These are phyloP conservation scores for Euphonia xanthogaster DNA, from an alignment of 2,797 vertebrate genomes.

Conservation along the genomic window DNA sequence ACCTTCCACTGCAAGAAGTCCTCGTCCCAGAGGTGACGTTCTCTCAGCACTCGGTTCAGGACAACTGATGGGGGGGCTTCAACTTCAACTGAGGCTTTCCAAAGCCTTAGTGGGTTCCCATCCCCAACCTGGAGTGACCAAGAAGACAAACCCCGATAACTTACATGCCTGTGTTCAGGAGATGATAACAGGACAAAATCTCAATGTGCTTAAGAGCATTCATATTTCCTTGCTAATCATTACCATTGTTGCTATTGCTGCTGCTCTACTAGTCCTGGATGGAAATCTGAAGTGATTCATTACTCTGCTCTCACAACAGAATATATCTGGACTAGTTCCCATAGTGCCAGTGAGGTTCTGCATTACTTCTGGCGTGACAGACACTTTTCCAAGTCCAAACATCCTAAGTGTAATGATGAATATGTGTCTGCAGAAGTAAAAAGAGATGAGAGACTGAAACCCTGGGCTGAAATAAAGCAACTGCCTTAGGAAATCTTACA, in stretches of 20 bases:
- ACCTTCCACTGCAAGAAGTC: constrained; percentile 97
- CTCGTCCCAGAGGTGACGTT: constrained; percentile 96
- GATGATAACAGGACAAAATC: not conserved
- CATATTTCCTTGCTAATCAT: not conserved
- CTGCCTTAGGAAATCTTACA: not conserved
- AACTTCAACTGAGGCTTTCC: constrained; percentile 93
- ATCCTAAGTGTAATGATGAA: not conserved
- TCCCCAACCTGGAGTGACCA: constrained; percentile 86
- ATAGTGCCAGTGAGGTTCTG: not conserved
- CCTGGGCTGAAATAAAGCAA: not conserved
- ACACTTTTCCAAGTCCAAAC: not conserved
- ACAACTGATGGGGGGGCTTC: constrained; percentile 94
- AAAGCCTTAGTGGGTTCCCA: constrained; percentile 88
- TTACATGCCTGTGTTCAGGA: not conserved
- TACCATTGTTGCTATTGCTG: not conserved
- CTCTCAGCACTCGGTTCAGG: constrained; percentile 91
- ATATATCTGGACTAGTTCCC: not conserved
- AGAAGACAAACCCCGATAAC: not conserved
- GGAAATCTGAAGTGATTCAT: not conserved
- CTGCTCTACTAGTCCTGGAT: not conserved
- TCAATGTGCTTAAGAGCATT: not conserved
- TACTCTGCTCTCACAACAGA: not conserved
- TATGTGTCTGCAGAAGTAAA: not conserved
- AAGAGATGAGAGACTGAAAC: not conserved
- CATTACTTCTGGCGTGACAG: not conserved